Percentiles rank a stretch among this genome's conserved stretches.
Evolutionary conservation across 2,888 invertebrate genomes (phyloP).

Genomic region (Sepiola atlantica): DNA sequence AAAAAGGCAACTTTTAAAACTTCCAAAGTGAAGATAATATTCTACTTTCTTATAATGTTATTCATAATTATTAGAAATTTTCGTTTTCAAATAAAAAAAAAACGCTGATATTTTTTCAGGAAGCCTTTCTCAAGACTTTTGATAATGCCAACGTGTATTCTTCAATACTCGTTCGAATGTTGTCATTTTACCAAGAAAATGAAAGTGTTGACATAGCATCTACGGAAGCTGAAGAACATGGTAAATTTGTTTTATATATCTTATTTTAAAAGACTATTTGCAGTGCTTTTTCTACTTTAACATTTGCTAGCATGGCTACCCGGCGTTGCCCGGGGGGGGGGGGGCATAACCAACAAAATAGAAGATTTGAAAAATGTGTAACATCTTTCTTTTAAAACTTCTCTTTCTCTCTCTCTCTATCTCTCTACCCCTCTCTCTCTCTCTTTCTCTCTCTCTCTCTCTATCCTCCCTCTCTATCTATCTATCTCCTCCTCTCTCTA

Average conservation of each 20-base stretch:
- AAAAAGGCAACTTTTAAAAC: background rate
- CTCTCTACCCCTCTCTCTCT: no score
- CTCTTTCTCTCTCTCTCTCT: no score
- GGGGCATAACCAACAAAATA: no score
- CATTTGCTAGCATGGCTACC: no score
- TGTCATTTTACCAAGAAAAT: conserved; percentile 83
- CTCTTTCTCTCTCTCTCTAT: no score
- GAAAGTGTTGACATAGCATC: conserved; percentile 70
- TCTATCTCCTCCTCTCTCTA: background rate
- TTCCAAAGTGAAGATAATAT: background rate
- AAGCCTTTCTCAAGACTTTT: conserved; percentile 76
- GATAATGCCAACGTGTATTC: conserved; percentile 81
- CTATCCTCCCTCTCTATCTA: no score
- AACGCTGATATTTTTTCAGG: conserved; percentile 54
- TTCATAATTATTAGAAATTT: background rate
- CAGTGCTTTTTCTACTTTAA: no score
- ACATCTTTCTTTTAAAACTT: no score
- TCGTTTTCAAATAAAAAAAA: background rate
- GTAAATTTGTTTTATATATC: background rate
- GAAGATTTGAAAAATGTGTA: no score
- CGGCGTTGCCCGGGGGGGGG: no score
- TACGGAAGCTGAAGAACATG: background rate
- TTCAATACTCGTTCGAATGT: conserved; percentile 80
- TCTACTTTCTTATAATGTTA: background rate
- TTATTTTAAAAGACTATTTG: no score